Conservation (phyloP, 2,888 invertebrate species). For the Apodemia arnacis region DNA sequence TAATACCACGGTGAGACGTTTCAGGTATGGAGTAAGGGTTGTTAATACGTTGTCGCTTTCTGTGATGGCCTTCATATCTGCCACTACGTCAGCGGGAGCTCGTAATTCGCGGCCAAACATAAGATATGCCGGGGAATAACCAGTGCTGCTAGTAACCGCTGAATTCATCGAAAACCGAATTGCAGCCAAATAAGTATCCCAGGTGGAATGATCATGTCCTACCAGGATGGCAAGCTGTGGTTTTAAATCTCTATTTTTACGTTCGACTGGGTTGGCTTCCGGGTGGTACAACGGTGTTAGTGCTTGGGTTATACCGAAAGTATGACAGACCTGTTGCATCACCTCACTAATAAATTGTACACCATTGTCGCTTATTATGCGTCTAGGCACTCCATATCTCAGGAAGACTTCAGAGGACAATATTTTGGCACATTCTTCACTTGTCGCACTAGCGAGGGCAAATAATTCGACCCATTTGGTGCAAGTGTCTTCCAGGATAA, state of each 20-base stretch:
- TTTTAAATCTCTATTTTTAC: too few species aligned
- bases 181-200: too few species aligned
- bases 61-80: conserved; percentile 32
- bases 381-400: conserved; percentile 86
- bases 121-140: too few species aligned
- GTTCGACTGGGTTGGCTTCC: conserved; percentile 62
- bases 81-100: neutral
- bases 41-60: conserved; percentile 28
- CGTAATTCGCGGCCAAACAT: neutral
- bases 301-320: conserved; percentile 52
- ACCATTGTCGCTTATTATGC: conserved; percentile 88
- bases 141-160: too few species aligned
- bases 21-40: conserved; percentile 34
- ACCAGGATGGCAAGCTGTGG: too few species aligned
- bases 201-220: too few species aligned
- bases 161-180: too few species aligned
- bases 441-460: conserved; percentile 71
- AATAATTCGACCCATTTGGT: conserved; percentile 85
- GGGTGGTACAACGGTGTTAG: conserved; percentile 68
- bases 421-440: conserved; percentile 65
- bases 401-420: conserved; percentile 76
- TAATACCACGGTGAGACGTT: neutral
- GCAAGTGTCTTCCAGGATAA: conserved; percentile 78
- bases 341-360: conserved; percentile 73
- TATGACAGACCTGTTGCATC: conserved; percentile 68